Evolutionary conservation across 37 sponge, comb jelly and placozoan genomes (phyloP).

Genomic region (Amphimedon queenslandica): DNA sequence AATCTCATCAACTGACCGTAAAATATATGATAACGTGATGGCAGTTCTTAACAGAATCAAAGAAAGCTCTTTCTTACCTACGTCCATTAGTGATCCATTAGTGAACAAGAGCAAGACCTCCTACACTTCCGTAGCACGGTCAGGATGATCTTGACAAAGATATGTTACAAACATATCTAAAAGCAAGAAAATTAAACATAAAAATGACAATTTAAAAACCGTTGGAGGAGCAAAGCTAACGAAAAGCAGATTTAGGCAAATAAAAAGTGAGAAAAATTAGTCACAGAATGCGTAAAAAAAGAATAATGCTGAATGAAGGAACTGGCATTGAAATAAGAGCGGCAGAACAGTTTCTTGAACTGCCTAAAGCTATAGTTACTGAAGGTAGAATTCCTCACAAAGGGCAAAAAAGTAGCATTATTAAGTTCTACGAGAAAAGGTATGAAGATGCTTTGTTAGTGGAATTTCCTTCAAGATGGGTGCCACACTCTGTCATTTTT

Average conservation of each 20-base stretch:
- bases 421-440: not conserved
- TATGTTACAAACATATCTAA: not conserved
- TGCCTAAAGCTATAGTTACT: not conserved
- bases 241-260: conserved; percentile 11
- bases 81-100: not conserved
- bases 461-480: not conserved
- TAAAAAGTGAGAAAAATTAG: conserved; percentile 17
- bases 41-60: not conserved
- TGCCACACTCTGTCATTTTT: not conserved
- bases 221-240: not conserved
- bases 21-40: not conserved
- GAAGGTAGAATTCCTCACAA: not conserved
- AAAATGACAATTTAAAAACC: not conserved
- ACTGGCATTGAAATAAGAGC: not conserved
- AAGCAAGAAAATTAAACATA: not conserved
- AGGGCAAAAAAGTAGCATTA: conserved; percentile 8
- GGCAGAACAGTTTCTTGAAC: not conserved
- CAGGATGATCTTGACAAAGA: not conserved
- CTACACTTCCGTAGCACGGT: not conserved
- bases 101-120: not conserved
- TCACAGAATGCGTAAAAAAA: not conserved
- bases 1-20: not conserved
- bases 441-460: not conserved
- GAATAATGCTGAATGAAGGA: not conserved
- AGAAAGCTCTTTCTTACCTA: not conserved